phyloP scores from a whole-genome alignment of 2,113 vertebrate species.

The Eubucco bourcierii region DNA sequence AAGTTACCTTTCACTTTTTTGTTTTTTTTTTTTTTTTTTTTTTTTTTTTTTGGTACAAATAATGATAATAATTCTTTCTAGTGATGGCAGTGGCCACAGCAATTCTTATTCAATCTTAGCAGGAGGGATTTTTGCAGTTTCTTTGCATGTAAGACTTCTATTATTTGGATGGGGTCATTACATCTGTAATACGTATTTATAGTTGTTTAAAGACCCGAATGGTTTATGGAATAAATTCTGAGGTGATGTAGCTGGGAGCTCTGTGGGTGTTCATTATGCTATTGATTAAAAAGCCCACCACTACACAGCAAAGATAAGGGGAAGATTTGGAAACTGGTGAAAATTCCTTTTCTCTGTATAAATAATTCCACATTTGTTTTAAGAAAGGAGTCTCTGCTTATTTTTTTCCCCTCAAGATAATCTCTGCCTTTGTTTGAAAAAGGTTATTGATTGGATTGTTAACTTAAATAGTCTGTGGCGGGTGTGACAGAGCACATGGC shows the following conservation, averaged over 20 bases:
- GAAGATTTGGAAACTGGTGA: background rate
- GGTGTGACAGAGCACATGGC: slow-evolving; percentile 63
- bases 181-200: slow-evolving; percentile 4
- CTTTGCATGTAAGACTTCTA: background rate
- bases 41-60: background rate
- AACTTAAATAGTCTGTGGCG: slow-evolving; percentile 67
- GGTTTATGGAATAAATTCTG: slow-evolving; percentile 26
- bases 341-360: slow-evolving; percentile 3
- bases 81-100: background rate
- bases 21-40: background rate
- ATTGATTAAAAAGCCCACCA: slow-evolving; percentile 32
- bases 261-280: background rate
- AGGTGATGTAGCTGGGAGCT: background rate
- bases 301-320: background rate
- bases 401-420: background rate
- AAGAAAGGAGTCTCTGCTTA: slow-evolving; percentile 1
- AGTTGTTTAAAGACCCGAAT: slow-evolving; percentile 1
- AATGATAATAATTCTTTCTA: background rate
- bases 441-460: slow-evolving; percentile 71
- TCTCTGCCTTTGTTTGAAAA: slow-evolving; percentile 59
- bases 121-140: background rate
- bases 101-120: background rate
- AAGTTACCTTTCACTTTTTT: background rate
- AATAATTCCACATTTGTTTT: slow-evolving; percentile 37
- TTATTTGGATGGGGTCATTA: background rate